These are phyloP conservation scores for Parauchenoglanis ngamensis DNA, from an alignment of 2,797 vertebrate genomes.

Conservation along the genomic window DNA sequence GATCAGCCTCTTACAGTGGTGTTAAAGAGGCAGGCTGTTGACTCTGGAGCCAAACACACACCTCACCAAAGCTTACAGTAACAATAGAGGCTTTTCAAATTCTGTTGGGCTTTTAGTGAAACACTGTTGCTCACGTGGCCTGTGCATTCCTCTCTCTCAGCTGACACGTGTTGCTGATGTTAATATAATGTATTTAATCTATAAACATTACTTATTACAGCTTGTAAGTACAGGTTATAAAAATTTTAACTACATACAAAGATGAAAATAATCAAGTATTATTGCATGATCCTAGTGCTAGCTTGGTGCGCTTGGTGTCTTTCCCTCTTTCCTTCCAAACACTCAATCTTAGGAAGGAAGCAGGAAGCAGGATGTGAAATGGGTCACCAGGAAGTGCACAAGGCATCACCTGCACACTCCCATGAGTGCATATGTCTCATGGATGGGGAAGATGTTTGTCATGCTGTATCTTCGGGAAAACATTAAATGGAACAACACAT, in stretches of 20 bases:
- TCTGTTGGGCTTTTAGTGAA: conserved; percentile 65
- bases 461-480: conserved; percentile 21
- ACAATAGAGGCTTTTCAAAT: conserved; percentile 73
- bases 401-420: conserved; percentile 38
- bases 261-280: background rate
- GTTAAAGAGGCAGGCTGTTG: conserved; percentile 60
- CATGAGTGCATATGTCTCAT: conserved; percentile 23
- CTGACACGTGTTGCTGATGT: conserved; percentile 48
- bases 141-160: conserved; percentile 64
- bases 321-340: conserved; percentile 31
- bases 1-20: conserved; percentile 56
- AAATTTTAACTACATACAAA: background rate
- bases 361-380: conserved; percentile 47
- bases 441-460: conserved; percentile 15
- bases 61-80: conserved; percentile 62
- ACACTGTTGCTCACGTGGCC: conserved; percentile 60
- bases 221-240: background rate
- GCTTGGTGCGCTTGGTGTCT: background rate
- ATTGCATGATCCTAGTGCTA: background rate
- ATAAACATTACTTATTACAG: background rate
- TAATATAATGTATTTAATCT: conserved; percentile 2
- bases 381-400: conserved; percentile 62
- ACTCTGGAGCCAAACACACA: conserved; percentile 66
- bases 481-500: background rate
- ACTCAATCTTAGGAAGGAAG: conserved; percentile 70